Evolutionary conservation across 1,140 invertebrate species (phyloP).

Genomic region (Platyscapa corneri): DNA sequence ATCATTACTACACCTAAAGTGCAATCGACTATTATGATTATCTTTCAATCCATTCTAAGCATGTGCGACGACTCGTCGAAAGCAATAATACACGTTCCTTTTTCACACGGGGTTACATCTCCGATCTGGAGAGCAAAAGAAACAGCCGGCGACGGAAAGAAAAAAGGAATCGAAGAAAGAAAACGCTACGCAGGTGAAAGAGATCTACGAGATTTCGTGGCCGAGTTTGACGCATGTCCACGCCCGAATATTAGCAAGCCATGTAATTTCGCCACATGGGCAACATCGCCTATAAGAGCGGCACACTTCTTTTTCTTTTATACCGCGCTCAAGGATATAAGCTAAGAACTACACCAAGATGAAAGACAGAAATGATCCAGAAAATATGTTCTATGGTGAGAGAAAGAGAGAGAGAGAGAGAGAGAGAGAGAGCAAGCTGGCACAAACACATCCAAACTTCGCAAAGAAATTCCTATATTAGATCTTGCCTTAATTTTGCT

Average conservation of each 20-base stretch:
- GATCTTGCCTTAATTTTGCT: too few relatives aligned
- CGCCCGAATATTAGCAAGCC: conserved; percentile 44
- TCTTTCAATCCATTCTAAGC: not conserved
- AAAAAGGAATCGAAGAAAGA: conserved; percentile 8
- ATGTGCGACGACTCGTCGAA: not conserved
- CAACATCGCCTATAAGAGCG: not conserved
- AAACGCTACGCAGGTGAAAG: conserved; percentile 7
- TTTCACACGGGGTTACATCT: not conserved
- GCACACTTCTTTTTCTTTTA: not conserved
- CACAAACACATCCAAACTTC: too few relatives aligned
- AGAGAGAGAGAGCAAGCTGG: not conserved
- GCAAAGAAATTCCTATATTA: not conserved
- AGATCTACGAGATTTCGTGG: conserved; percentile 35
- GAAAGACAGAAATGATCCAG: not conserved
- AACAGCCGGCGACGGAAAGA: not conserved
- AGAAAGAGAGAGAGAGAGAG: not conserved
- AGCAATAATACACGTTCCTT: not conserved
- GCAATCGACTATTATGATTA: conserved; percentile 5
- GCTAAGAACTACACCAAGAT: not conserved
- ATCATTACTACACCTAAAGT: not conserved
- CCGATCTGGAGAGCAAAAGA: not conserved
- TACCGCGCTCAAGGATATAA: not conserved
- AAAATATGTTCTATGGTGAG: not conserved
- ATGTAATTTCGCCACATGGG: conserved; percentile 35
- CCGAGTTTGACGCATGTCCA: conserved; percentile 30